Base-by-base conservation (phyloP, 2,113 vertebrate genomes). In the Bubalus kerabau region DNA sequence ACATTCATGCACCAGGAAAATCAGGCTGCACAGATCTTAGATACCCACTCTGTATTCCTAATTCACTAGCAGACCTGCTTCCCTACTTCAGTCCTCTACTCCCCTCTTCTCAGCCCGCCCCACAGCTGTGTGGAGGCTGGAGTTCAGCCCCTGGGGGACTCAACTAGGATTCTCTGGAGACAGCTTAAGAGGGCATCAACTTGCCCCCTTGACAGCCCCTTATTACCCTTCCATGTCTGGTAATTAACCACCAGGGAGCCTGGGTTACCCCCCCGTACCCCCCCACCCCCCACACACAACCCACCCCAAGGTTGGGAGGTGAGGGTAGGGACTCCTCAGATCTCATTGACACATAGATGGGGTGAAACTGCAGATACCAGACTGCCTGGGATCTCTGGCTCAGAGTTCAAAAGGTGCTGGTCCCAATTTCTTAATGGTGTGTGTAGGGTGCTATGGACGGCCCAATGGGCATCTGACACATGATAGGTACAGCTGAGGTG, bases 121-220 rank as follows among this genome's bases (percentile, higher is more conserved):
- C 93, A 90, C 97, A 98, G 97, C 97, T 98, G 98, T 97, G 97
- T 95, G 96, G 91, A 57, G 95, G 93, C 88, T 67, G 89, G 56
- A 11, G 89, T 85, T 98, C 94, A 96, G 78, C 93, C 91, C 85
- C 57, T 91, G 50, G 90, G 87, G 21, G 40, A 67, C 89, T 95
- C 96, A 97, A 98, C 54, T 32, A 94, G 85, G 57, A 15, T 90
- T 94, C 93, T 91, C 74, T 93, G 50, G 59, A 97, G 96, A 95
- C 64, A 98, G 82, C 46, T 96, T 93, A 89, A 95, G 91, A 90
- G 21, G 60, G 59, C 28, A 88, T 97, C 93, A 96, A 52, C 91
- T 98, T 90, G 15, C 95, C 93, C 80, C 60, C n/a, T 24, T 62
- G 93, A 98, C 97, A 98, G 67, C 93, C 87, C 21, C 81, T 98